Evolutionary conservation across 2,888 invertebrate genomes (phyloP).

Genomic region (Lithophane semibrunnea): DNA sequence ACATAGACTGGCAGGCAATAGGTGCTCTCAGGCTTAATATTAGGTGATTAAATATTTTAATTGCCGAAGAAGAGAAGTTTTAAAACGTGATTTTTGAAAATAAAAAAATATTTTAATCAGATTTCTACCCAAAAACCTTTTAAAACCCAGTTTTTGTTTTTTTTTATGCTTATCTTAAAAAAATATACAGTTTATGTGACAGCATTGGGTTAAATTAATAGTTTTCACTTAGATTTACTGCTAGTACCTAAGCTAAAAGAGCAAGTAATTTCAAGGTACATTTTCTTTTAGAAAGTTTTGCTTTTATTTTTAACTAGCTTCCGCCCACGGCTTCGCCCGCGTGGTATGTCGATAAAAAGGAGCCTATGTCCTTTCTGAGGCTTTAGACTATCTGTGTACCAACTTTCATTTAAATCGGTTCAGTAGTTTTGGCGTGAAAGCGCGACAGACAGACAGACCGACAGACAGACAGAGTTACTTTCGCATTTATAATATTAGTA

Average conservation of each 20-base stretch:
- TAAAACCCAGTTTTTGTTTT: not conserved
- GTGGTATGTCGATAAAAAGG: too few relatives aligned
- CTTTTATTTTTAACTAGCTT: not conserved
- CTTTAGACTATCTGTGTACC: too few relatives aligned
- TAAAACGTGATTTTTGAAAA: not conserved
- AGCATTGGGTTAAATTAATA: constrained; percentile 28
- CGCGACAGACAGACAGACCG: too few relatives aligned
- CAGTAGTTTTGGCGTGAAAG: too few relatives aligned
- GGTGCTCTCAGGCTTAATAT: constrained; percentile 27
- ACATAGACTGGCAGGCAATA: constrained; percentile 55
- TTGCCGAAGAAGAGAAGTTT: not conserved
- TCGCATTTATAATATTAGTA: too few relatives aligned
- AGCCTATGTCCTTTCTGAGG: too few relatives aligned
- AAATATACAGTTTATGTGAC: not conserved
- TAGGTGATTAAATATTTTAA: constrained; percentile 18
- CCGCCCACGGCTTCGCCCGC: too few relatives aligned
- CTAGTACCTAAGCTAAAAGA: not conserved
- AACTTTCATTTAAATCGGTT: too few relatives aligned
- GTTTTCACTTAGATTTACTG: constrained; percentile 12
- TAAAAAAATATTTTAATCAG: not conserved
- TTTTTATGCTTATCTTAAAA: not conserved
- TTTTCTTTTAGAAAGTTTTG: constrained; percentile 23
- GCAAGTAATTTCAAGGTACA: not conserved
- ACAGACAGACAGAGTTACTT: too few relatives aligned
- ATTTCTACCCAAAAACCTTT: not conserved